A percentile compares a stretch with the other conserved stretches of the same genome.
phyloP scores from a whole-genome alignment of 2,113 vertebrate species.

The Lucifuga dentata region DNA sequence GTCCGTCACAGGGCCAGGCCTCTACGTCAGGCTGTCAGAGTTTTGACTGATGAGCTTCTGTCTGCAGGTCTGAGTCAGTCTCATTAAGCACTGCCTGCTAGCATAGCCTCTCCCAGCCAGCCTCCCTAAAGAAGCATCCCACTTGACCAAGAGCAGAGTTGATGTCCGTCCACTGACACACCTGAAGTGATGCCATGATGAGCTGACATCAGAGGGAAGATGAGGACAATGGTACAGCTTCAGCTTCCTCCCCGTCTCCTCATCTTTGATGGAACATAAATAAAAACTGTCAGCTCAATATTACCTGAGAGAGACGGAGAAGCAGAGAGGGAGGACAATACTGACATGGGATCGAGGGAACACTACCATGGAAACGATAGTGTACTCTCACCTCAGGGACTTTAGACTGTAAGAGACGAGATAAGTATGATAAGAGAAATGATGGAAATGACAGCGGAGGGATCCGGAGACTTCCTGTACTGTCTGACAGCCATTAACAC shows the following conservation, averaged over 20 bases:
- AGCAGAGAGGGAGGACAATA: not conserved
- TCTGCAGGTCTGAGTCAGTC: not conserved
- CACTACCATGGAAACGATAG: not conserved
- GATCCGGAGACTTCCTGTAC: not conserved
- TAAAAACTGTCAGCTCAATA: conserved; percentile 21
- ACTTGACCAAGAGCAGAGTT: conserved; percentile 5
- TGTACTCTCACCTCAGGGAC: conserved; percentile 17
- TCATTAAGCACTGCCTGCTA: conserved; percentile 1
- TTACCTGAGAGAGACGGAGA: conserved; percentile 19
- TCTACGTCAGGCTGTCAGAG: too few species aligned
- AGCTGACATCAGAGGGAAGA: conserved; percentile 29
- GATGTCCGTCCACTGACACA: conserved; percentile 7
- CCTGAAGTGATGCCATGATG: not conserved
- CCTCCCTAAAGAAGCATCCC: not conserved
- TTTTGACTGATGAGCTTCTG: too few species aligned
- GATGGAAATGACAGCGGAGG: conserved; percentile 24
- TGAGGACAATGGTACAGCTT: not conserved
- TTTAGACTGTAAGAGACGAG: conserved; percentile 6
- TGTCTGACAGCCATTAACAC: conserved; percentile 7
- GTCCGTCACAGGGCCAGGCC: too few species aligned
- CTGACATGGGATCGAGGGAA: conserved; percentile 1
- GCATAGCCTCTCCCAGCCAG: too few species aligned
- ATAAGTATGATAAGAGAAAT: not conserved
- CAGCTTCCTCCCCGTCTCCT: conserved; percentile 15
- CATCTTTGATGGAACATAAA: conserved; percentile 10